A percentile compares a stretch with the other conserved stretches of the same genome.
These are phyloP conservation scores for Chlamydotis undulata DNA, from an alignment of 2,113 vertebrate genomes.

Conservation along the genomic window DNA sequence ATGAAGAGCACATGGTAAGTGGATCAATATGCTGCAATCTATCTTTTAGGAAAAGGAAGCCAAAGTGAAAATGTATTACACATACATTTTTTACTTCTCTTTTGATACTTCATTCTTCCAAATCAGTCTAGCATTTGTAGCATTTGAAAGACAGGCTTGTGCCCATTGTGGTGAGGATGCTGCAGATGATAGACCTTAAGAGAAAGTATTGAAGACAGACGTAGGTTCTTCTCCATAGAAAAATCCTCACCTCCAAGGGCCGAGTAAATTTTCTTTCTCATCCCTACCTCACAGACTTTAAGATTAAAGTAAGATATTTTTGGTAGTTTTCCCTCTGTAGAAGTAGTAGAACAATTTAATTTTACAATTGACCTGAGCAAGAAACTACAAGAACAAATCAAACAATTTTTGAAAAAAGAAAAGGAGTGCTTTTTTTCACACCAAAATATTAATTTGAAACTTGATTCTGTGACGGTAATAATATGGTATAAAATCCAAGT, in stretches of 20 bases:
- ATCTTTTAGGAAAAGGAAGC: background rate
- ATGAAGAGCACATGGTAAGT: background rate
- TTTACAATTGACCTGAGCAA: background rate
- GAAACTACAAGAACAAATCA: background rate
- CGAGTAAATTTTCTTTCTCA: background rate
- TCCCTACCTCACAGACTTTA: background rate
- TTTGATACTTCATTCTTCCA: background rate
- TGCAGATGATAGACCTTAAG: background rate
- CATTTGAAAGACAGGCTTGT: background rate
- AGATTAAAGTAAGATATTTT: background rate
- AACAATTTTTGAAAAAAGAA: background rate
- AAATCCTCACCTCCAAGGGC: background rate
- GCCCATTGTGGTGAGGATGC: background rate
- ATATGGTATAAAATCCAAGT: constrained; percentile 51
- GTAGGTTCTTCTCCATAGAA: background rate
- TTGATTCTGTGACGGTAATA: constrained; percentile 55
- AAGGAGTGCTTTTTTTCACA: background rate
- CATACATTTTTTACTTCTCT: background rate
- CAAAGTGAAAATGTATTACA: background rate
- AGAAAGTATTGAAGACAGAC: background rate
- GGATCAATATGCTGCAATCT: background rate
- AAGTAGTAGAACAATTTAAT: background rate
- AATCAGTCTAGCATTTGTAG: background rate
- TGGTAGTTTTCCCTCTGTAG: background rate
- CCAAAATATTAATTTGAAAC: constrained; percentile 61